Base-by-base conservation (phyloP, 2,888 invertebrate species). In the Amphipoea oculea region DNA sequence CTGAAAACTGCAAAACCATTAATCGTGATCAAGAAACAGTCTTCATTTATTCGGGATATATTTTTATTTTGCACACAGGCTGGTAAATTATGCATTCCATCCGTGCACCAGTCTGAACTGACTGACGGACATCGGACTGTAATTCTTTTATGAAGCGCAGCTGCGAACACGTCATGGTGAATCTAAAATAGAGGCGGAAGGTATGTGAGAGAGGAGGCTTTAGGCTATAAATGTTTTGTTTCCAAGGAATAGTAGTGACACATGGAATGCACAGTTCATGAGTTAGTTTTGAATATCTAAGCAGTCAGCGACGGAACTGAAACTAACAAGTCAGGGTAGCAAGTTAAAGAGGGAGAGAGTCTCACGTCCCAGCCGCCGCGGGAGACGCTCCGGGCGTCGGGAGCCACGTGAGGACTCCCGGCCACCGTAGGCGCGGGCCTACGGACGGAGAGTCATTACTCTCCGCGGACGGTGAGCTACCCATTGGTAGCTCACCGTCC, bases 61-160 rank as follows among this genome's bases (percentile, higher is more conserved):
- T 62, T 63, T 60, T 17, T 51, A 45, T 75, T 73, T 42, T 40
- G 29, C 62, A 63, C 23, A 42, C 17, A 42, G 17, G 7, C 23
- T 11, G 4, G 6, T 60, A 45, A 54, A 77, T 40, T 17, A 48
- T 76, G 65, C 65, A 76, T 17, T 42, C 11, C 42, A 36, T 48
- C 17, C 12, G 40, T 42, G 62, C 36, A 36, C 6, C n/a, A 4
- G 12, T 23, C 23, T 66, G 17, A n/a, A 45, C 17, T 48, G 54
- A 23, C 54, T 14, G 23, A 11, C 36, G 54, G 54, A 54, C 76
- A 54, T 42, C 23, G 57, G n/a, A 12, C 1, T n/a, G 0, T 80
- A 80, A 70, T 79, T 79, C 4, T 48, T 79, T 71, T 51, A 78
- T 68, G 62, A 51, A 51, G 51, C 23, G 17, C 40, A 79, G 51